A percentile compares a stretch with the other conserved stretches of the same genome.
Conservation (phyloP, 30 jellyfish, hydroid and myxozoan species). For the Nemopilema nomurai region DNA sequence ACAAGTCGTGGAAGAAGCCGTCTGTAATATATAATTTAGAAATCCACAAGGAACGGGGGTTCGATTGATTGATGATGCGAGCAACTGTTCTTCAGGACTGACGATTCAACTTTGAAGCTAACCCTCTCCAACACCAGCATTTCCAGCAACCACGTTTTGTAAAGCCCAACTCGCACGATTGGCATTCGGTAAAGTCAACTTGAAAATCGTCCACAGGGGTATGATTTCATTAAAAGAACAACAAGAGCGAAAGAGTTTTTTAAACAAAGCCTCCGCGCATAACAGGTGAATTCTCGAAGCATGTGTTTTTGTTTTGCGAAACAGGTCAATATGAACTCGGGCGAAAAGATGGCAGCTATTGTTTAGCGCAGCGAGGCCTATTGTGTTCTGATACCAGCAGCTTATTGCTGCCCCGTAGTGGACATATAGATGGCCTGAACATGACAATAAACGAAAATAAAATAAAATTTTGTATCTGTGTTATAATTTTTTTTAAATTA, state of each 20-base stretch:
- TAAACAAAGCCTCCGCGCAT: conserved; percentile 16
- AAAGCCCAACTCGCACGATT: neutral
- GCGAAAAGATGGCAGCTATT: neutral
- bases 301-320: neutral
- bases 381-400: neutral
- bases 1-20: neutral
- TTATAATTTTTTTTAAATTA: no score
- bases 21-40: neutral
- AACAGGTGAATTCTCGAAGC: neutral
- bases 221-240: neutral
- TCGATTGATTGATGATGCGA: neutral
- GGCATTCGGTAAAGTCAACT: neutral
- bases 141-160: neutral
- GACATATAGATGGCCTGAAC: neutral
- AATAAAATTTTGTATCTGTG: neutral
- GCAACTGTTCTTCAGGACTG: neutral
- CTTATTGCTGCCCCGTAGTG: neutral
- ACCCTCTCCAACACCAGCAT: neutral
- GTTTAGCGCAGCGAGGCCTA: neutral
- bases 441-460: no score
- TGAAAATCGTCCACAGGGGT: neutral
- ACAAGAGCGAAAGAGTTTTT: neutral
- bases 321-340: neutral
- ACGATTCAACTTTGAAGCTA: neutral
- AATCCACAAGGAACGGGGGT: neutral